Base-by-base conservation (phyloP, 1,140 invertebrate species). In the Hormaphis cornu region DNA sequence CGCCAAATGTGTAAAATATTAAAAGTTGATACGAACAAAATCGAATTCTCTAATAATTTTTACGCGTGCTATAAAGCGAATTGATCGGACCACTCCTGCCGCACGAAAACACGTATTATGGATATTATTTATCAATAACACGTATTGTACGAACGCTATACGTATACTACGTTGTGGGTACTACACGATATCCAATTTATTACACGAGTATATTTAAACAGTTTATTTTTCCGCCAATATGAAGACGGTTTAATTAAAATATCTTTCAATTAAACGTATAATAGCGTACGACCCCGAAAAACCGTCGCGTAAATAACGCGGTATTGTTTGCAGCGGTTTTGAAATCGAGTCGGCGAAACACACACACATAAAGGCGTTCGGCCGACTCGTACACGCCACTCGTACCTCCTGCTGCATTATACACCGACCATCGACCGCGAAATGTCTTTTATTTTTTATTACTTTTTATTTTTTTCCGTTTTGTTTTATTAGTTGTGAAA, bases 401-500 rank as follows among this genome's bases (percentile, higher is more conserved):
- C n/a, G 18, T 2, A 59, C 14, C n/a, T n/a, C n/a, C n/a, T n/a
- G n/a, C n/a, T n/a, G n/a, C n/a, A n/a, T n/a, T n/a, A n/a, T n/a
- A n/a, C n/a, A n/a, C n/a, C n/a, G n/a, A 61, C 42, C 42, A 48
- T 63, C 59, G 40, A 63, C 61, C 44, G 44, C 61, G 61, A 66
- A 66, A 66, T 48, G 61, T 66, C 61, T 66, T 66, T 66, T 66
- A 66, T 66, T 66, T 66, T n/a, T 66, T 66, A 66, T 66, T 50
- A 33, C 44, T n/a, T 24, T 59, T 9, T 40, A 33, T 63, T 48
- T 48, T 46, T 46, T 63, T 66, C 40, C 16, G 58, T 63, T 66
- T 66, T 66, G 61, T 66, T 66, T 66, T 66, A 66, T 66, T 66
- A 50, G 42, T 33, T 66, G 8, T 48, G 30, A 66, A 50, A 66